Conservation (phyloP, 2,888 invertebrate species). For the Oligia fasciuncula region DNA sequence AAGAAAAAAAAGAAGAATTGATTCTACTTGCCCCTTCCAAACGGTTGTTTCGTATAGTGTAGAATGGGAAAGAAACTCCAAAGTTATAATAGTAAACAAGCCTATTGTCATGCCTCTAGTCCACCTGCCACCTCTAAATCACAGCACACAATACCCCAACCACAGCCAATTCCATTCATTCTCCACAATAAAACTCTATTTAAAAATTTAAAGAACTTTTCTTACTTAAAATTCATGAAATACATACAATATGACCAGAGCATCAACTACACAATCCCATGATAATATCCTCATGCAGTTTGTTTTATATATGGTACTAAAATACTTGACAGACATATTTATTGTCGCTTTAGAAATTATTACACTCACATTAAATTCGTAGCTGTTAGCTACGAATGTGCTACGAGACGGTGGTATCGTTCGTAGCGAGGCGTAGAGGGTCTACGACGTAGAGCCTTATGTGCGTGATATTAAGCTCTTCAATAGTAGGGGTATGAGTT, state of each 20-base stretch:
- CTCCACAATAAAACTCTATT: constrained; percentile 11
- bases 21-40: background rate
- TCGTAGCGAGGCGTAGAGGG: constrained; percentile 41
- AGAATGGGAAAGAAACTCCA: background rate
- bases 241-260: constrained; percentile 63
- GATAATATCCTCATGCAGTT: constrained; percentile 71
- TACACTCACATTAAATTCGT: constrained; percentile 57
- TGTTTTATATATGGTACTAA: constrained; percentile 71
- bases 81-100: background rate
- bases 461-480: constrained; percentile 5
- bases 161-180: constrained; percentile 20
- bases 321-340: constrained; percentile 70
- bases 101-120: background rate
- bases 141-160: background rate
- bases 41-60: background rate
- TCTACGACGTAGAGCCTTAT: constrained; percentile 48
- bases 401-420: constrained; percentile 36
- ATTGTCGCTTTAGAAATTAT: constrained; percentile 68
- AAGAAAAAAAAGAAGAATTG: background rate
- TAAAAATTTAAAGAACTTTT: constrained; percentile 38
- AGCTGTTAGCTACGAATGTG: constrained; percentile 51
- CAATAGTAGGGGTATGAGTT: background rate
- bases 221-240: constrained; percentile 47
- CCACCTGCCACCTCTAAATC: constrained; percentile 21
- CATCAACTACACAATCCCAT: constrained; percentile 64